Evolutionary conservation across 2,888 invertebrate genomes (phyloP), one percentile per base, ranked within the genome.

Genomic region (Himalopsyche tibetana): DNA sequence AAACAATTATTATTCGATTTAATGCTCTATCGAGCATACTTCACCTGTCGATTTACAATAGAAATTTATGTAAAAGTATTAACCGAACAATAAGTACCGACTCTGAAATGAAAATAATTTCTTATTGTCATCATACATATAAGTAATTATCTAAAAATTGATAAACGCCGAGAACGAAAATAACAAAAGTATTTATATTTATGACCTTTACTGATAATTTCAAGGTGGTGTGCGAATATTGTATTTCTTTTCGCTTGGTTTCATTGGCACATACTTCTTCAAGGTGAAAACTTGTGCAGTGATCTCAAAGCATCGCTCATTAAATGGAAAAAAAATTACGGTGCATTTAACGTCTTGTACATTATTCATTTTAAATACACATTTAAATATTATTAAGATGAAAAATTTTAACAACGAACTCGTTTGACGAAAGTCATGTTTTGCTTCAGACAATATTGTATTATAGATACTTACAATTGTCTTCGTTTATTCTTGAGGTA

Each of bases 1-100:
- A 74, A 36, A 74, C 36, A 74, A 74, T 74, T 74, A 38, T 36
- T 74, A 74, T 38, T 74, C 74, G 38, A 74, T 74, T 74, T 74
- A 74, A 74, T 36, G 74, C 74, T 74, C 74, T 74, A 15, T 74
- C 74, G 36, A 74, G 3, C 74, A 12, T 12, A 74, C 15, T 36
- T 74, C 74, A 74, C 74, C 74, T 74, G 74, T 12, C 36, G 51
- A 51, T 51, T 51, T 51, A 51, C 51, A 5, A 5, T 51, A 51
- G 51, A 51, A 51, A 51, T 51, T 51, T 51, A 51, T 51, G 4
- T 28, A 28, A 28, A 15, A 12, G 51, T 8, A 51, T 12, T 12
- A 51, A 51, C 51, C 51, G 15, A 51, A 51, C 51, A 15, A 15
- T 8, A 15, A 51, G 15, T 51, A 28, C 4, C 51, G 51, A 51